Evolutionary conservation across 2,797 vertebrate species (phyloP).

Genomic region (Sparidentex hasta): DNA sequence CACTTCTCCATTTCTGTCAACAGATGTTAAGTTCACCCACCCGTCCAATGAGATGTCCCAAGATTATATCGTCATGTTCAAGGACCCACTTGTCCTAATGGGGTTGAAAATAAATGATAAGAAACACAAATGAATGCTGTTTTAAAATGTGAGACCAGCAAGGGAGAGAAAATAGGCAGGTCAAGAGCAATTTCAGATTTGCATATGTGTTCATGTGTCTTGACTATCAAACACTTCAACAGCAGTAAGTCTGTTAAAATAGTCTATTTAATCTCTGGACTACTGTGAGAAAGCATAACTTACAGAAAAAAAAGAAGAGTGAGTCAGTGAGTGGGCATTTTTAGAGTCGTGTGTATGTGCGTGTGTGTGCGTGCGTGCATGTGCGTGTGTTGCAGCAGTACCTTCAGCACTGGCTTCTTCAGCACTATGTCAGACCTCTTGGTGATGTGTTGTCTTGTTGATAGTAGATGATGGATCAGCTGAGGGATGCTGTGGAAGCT

Average conservation of each 20-base stretch:
- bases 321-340: not conserved
- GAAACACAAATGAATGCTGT: conserved; percentile 7
- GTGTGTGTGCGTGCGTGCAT: not conserved
- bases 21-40: conserved; percentile 82
- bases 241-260: conserved; percentile 3
- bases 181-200: not conserved
- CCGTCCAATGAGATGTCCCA: conserved; percentile 93
- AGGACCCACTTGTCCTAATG: conserved; percentile 96
- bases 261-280: not conserved
- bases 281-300: not conserved
- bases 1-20: not conserved
- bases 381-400: conserved; percentile 56
- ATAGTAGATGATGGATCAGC: conserved; percentile 89
- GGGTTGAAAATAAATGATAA: conserved; percentile 31
- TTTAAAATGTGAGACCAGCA: conserved; percentile 6
- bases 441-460: conserved; percentile 88
- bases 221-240: not conserved
- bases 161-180: not conserved
- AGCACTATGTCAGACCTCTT: conserved; percentile 88
- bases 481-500: conserved; percentile 89
- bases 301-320: not conserved
- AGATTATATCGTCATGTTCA: conserved; percentile 92
- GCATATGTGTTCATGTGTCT: conserved; percentile 3
- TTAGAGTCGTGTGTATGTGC: not conserved
- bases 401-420: conserved; percentile 90